A percentile compares a stretch with the other conserved stretches of the same genome.
These are phyloP conservation scores for Phalloptychus januarius DNA, from an alignment of 2,797 vertebrate genomes.

Conservation along the genomic window DNA sequence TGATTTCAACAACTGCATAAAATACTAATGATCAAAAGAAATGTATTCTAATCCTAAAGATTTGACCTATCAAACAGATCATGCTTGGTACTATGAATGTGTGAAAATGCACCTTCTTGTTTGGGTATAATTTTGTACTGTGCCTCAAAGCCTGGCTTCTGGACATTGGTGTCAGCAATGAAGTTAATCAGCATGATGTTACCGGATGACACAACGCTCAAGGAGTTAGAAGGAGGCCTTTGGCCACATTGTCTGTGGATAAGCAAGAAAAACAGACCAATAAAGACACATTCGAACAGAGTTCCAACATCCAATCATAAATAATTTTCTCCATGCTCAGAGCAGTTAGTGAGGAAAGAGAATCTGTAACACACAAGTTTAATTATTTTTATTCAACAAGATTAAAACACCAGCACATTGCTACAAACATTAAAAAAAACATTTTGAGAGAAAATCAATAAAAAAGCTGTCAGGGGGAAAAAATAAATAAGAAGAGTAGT, in stretches of 20 bases:
- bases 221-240: conserved; percentile 78
- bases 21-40: neutral
- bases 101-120: conserved; percentile 50
- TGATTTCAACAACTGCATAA: neutral
- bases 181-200: conserved; percentile 82
- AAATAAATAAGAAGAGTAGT: conserved; percentile 47
- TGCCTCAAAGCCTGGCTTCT: conserved; percentile 74
- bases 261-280: neutral
- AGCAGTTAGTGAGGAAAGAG: conserved; percentile 20
- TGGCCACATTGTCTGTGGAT: conserved; percentile 80
- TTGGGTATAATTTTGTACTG: conserved; percentile 57
- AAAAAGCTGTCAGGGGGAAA: conserved; percentile 35
- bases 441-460: conserved; percentile 56
- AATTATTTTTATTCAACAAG: conserved; percentile 17
- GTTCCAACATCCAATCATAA: conserved; percentile 10
- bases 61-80: neutral
- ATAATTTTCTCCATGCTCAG: neutral
- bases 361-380: neutral
- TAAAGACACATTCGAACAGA: neutral
- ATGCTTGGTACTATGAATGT: neutral
- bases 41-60: neutral
- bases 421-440: conserved; percentile 39
- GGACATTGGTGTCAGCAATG: conserved; percentile 63
- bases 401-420: conserved; percentile 36
- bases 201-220: conserved; percentile 78